phyloP scores from a whole-genome alignment of 2,888 invertebrate genomes.

The Mesorhabditis spiculigera region DNA sequence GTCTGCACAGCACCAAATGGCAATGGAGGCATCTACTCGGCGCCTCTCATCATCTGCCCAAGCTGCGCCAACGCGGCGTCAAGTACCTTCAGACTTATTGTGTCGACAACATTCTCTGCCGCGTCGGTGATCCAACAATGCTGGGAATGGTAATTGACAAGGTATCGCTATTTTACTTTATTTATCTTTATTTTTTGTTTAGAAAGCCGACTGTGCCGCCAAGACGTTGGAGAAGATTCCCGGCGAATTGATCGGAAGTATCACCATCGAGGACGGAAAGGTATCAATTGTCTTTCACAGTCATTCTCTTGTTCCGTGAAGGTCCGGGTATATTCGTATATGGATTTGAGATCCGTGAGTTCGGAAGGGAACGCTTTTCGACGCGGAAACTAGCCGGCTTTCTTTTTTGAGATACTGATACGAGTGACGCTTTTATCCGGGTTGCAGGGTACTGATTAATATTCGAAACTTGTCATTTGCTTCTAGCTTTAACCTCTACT shows the following conservation, averaged over 20 bases:
- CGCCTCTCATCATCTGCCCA: conserved; percentile 58
- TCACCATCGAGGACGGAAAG: conserved; percentile 27
- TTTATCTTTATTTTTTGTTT: conserved; percentile 59
- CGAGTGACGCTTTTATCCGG: too few relatives aligned
- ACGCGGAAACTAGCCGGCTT: too few relatives aligned
- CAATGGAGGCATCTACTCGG: conserved; percentile 66
- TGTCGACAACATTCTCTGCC: conserved; percentile 92
- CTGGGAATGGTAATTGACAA: conserved; percentile 67
- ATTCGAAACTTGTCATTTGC: too few relatives aligned
- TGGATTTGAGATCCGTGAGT: conserved; percentile 6
- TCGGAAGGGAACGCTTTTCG: too few relatives aligned
- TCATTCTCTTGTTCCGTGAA: conserved; percentile 63
- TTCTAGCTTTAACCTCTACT: background rate
- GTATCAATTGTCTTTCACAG: background rate
- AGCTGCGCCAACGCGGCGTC: conserved; percentile 70
- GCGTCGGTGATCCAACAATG: conserved; percentile 36
- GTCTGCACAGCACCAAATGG: conserved; percentile 80
- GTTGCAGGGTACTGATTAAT: too few relatives aligned
- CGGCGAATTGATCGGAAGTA: conserved; percentile 37
- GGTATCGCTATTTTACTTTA: conserved; percentile 57
- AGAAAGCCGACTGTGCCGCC: conserved; percentile 7
- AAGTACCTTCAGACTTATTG: conserved; percentile 91
- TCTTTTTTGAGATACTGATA: too few relatives aligned
- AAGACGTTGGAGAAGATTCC: conserved; percentile 25
- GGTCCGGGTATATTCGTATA: conserved; percentile 3